phyloP scores from a whole-genome alignment of 30 jellyfish, hydroid and myxozoan species.

The Rhopilema esculentum region DNA sequence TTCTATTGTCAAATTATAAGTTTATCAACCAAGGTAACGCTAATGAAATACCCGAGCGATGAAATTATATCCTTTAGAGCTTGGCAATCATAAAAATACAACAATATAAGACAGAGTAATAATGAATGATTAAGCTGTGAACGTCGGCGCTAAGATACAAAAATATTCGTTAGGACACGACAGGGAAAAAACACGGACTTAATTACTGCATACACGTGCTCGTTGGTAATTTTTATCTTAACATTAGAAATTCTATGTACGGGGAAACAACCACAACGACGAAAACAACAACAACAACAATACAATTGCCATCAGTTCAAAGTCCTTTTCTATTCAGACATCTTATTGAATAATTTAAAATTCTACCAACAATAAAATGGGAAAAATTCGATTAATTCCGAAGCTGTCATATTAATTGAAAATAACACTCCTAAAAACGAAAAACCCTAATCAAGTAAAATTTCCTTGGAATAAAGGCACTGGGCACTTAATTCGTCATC shows the following conservation, averaged over 20 bases:
- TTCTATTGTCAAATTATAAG: no score
- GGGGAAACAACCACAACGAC: constrained; percentile 13
- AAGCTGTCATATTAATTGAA: neutral
- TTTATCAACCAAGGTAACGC: no score
- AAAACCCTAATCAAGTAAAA: neutral
- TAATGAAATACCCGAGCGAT: no score
- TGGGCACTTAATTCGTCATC: no score
- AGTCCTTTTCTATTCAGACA: neutral
- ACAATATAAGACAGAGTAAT: neutral
- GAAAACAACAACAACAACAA: constrained; percentile 8
- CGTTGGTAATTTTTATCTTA: constrained; percentile 4
- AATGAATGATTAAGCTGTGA: constrained; percentile 9
- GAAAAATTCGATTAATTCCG: neutral
- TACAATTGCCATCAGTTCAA: neutral
- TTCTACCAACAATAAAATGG: constrained; percentile 2
- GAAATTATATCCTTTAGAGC: no score
- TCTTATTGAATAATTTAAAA: neutral
- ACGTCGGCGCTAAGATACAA: constrained; percentile 45
- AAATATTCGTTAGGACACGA: constrained; percentile 42
- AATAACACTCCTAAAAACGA: neutral
- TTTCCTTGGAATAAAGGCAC: neutral
- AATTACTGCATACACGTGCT: constrained; percentile 16
- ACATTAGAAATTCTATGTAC: neutral
- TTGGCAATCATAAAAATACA: neutral
- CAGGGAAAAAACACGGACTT: neutral